A percentile compares a stretch with the other conserved stretches of the same genome.
Evolutionary conservation across 2,113 vertebrate genomes (phyloP).

Genomic region (Austrofundulus limnaeus): DNA sequence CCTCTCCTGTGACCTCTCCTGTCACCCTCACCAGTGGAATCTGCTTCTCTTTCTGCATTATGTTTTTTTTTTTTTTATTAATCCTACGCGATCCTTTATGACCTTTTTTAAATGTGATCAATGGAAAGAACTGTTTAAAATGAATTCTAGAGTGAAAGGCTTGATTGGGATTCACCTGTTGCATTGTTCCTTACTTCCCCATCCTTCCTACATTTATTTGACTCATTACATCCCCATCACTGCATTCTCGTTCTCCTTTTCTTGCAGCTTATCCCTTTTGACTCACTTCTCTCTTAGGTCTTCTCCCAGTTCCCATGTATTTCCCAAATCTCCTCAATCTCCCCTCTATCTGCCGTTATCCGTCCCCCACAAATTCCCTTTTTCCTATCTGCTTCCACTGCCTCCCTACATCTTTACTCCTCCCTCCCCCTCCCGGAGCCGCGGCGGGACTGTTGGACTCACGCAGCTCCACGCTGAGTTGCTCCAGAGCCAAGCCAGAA

Average conservation of each 20-base stretch:
- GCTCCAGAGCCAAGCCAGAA: constrained; percentile 75
- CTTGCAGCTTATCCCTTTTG: constrained; percentile 20
- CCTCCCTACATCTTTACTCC: constrained; percentile 33
- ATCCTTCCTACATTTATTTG: not conserved
- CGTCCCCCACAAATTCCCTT: constrained; percentile 32
- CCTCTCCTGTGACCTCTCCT: constrained; percentile 73
- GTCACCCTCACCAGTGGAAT: constrained; percentile 61
- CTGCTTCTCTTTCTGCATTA: constrained; percentile 51
- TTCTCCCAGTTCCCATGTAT: constrained; percentile 46
- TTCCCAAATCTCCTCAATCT: constrained; percentile 53
- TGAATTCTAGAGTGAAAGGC: constrained; percentile 9
- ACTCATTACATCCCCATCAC: constrained; percentile 15
- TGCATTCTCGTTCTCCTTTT: constrained; percentile 21
- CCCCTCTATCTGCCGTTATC: constrained; percentile 36
- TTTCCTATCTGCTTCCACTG: constrained; percentile 25
- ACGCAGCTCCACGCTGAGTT: constrained; percentile 73
- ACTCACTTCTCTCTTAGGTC: constrained; percentile 24
- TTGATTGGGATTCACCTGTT: constrained; percentile 46
- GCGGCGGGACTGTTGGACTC: constrained; percentile 63
- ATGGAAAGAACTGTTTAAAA: too few species aligned
- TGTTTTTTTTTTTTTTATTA: constrained; percentile 62
- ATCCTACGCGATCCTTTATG: constrained; percentile 55
- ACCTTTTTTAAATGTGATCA: constrained; percentile 14
- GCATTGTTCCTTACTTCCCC: constrained; percentile 1
- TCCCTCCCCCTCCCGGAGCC: constrained; percentile 38